Conservation (phyloP, 1,140 invertebrate genomes). For the Wiebesia pumilae region DNA sequence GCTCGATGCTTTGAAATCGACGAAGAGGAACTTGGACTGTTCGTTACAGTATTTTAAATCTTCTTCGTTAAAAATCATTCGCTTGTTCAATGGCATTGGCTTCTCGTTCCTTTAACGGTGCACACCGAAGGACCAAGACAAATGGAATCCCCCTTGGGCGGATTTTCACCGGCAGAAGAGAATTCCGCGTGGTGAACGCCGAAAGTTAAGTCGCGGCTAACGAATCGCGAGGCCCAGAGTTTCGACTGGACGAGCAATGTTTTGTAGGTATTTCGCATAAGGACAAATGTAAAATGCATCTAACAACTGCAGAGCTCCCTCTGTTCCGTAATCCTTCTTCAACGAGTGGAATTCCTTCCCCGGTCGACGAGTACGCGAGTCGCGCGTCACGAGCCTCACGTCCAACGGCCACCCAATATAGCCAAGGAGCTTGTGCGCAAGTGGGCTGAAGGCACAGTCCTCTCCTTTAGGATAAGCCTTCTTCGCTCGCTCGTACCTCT, state of each 20-base stretch:
- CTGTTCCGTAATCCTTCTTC: too few relatives aligned
- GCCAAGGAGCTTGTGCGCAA: not conserved
- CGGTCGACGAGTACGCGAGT: not conserved
- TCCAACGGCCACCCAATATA: not conserved
- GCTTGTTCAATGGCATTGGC: too few relatives aligned
- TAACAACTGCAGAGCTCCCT: not conserved
- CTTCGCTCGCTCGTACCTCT: not conserved
- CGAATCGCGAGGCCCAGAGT: not conserved
- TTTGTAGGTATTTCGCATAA: not conserved
- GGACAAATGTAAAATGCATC: not conserved
- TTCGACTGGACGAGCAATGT: not conserved
- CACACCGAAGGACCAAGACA: too few relatives aligned
- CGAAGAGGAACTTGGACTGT: too few relatives aligned
- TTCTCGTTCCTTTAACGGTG: too few relatives aligned
- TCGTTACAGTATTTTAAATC: too few relatives aligned
- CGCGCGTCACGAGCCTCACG: not conserved
- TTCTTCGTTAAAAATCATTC: too few relatives aligned
- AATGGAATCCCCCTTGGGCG: too few relatives aligned
- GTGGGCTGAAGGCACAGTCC: not conserved
- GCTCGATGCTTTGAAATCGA: too few relatives aligned
- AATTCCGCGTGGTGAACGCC: too few relatives aligned
- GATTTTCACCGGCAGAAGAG: too few relatives aligned
- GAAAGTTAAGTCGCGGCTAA: too few relatives aligned
- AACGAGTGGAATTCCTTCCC: not conserved
- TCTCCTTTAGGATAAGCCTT: constrained; percentile 23